These are phyloP conservation scores for Dusona sp. DNA, from an alignment of 2,888 invertebrate genomes.

Conservation along the genomic window DNA sequence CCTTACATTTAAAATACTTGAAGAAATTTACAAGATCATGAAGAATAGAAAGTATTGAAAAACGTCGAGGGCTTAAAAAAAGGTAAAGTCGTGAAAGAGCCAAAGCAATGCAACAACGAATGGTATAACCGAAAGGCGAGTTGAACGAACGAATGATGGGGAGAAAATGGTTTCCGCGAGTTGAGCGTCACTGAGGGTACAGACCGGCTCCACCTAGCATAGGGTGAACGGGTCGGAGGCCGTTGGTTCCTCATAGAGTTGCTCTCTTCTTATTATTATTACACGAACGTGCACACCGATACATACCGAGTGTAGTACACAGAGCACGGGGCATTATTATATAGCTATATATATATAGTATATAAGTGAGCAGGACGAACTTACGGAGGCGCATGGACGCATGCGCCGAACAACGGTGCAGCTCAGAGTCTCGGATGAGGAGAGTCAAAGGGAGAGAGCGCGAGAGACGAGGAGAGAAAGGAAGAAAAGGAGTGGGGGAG, in stretches of 20 bases:
- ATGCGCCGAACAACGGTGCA: constrained; percentile 71
- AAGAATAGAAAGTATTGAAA: neutral
- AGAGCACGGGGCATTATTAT: constrained; percentile 55
- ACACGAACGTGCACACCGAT: constrained; percentile 77
- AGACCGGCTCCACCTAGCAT: constrained; percentile 84
- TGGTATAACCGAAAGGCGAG: constrained; percentile 30
- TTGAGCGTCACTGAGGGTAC: constrained; percentile 81
- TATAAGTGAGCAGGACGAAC: constrained; percentile 46
- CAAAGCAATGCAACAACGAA: neutral
- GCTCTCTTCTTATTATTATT: constrained; percentile 83
- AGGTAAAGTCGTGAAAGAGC: neutral
- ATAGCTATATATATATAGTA: neutral
- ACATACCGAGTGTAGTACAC: constrained; percentile 30
- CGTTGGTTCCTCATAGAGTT: constrained; percentile 84
- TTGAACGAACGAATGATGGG: constrained; percentile 50
- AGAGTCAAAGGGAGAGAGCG: neutral
- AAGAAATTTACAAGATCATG: neutral
- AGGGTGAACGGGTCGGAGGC: constrained; percentile 84
- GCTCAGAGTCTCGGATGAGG: constrained; percentile 32
- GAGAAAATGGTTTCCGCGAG: constrained; percentile 49
- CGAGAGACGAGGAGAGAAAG: neutral
- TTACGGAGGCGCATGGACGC: constrained; percentile 65
- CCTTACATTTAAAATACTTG: neutral
- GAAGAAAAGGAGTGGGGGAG: constrained; percentile 28
- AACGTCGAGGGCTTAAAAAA: neutral